phyloP scores from a whole-genome alignment of 1,140 invertebrate species.

The Forficula auricularia region DNA sequence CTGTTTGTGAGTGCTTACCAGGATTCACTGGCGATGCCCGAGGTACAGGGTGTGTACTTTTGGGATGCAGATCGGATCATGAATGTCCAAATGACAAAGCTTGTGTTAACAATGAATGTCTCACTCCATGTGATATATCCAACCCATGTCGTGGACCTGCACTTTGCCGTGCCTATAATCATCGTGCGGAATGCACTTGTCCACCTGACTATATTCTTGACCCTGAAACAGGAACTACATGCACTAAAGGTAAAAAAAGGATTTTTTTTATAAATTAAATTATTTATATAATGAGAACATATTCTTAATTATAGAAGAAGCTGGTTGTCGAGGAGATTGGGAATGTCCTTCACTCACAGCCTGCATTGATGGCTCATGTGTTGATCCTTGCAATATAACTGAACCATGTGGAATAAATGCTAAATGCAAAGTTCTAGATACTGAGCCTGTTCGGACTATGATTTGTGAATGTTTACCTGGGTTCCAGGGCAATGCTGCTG shows the following conservation, averaged over 20 bases:
- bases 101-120: slow-evolving; percentile 62
- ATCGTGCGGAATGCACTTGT: slow-evolving; percentile 56
- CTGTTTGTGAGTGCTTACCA: slow-evolving; percentile 60
- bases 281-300: slow-evolving; percentile 1
- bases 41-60: slow-evolving; percentile 36
- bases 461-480: slow-evolving; percentile 72
- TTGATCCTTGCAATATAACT: slow-evolving; percentile 64
- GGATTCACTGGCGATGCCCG: slow-evolving; percentile 52
- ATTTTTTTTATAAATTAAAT: not conserved
- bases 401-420: slow-evolving; percentile 68
- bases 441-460: slow-evolving; percentile 68
- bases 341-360: slow-evolving; percentile 69
- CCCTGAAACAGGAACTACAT: slow-evolving; percentile 33
- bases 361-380: slow-evolving; percentile 62
- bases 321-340: slow-evolving; percentile 51
- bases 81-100: slow-evolving; percentile 58
- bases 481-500: slow-evolving; percentile 61
- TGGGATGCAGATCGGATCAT: slow-evolving; percentile 55
- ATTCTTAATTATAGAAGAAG: slow-evolving; percentile 23
- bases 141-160: slow-evolving; percentile 49
- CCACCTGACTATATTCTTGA: slow-evolving; percentile 57
- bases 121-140: slow-evolving; percentile 46
- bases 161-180: slow-evolving; percentile 57
- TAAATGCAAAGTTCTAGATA: slow-evolving; percentile 60
- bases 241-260: slow-evolving; percentile 31